These are phyloP conservation scores for Meleagris gallopavo DNA, from an alignment of 2,113 vertebrate species.

Conservation along the genomic window DNA sequence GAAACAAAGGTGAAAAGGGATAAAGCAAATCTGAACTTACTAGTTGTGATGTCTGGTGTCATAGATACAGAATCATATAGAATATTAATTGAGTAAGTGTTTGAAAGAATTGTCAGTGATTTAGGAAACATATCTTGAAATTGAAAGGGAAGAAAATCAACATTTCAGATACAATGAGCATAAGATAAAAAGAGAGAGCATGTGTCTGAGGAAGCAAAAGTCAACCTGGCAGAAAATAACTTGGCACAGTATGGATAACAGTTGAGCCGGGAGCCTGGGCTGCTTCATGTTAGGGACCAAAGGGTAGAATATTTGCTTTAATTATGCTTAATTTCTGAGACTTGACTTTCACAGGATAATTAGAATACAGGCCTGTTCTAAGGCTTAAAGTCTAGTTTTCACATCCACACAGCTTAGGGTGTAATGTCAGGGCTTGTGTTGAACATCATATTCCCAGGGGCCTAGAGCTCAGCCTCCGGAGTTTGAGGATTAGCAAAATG, in stretches of 20 bases:
- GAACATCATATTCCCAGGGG: background rate
- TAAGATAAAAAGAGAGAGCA: background rate
- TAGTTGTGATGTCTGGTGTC: background rate
- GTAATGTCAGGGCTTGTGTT: slow-evolving; percentile 32
- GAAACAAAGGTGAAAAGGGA: background rate
- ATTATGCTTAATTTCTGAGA: background rate
- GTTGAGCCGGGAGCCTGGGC: background rate
- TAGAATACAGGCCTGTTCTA: slow-evolving; percentile 42
- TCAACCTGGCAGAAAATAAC: background rate
- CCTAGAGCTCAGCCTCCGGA: slow-evolving; percentile 24
- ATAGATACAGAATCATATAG: background rate
- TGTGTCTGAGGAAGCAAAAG: background rate
- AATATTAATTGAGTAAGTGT: background rate
- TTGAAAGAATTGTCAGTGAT: background rate
- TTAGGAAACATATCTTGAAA: background rate
- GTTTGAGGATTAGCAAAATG: slow-evolving; percentile 28
- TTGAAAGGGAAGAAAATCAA: background rate
- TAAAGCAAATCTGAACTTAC: background rate
- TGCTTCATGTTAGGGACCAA: slow-evolving; percentile 7
- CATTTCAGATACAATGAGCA: background rate
- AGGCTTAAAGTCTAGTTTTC: slow-evolving; percentile 41
- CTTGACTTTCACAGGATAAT: slow-evolving; percentile 26
- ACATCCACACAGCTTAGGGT: slow-evolving; percentile 8
- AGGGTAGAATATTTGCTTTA: slow-evolving; percentile 19
- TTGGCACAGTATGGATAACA: background rate